These are phyloP conservation scores for Leptopilina myrica DNA, from an alignment of 2,888 invertebrate genomes.

Conservation along the genomic window DNA sequence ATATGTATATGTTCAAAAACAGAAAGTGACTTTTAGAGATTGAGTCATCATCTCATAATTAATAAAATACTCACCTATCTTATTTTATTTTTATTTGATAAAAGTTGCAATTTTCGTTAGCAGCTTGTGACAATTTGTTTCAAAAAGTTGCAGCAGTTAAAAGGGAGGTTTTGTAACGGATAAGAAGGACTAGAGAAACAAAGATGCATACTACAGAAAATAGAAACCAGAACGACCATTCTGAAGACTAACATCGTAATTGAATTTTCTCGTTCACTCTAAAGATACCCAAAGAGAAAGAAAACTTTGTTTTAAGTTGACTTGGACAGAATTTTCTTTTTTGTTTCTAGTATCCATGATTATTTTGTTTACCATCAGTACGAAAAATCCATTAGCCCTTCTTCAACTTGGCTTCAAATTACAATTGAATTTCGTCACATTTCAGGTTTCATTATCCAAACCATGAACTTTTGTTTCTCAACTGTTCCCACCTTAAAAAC, in stretches of 20 bases:
- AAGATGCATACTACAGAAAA: constrained; percentile 8
- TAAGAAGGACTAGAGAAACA: not conserved
- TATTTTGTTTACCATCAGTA: constrained; percentile 20
- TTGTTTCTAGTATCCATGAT: constrained; percentile 15
- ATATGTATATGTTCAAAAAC: no score
- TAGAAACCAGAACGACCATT: constrained; percentile 38
- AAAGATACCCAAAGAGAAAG: constrained; percentile 29
- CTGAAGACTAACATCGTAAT: constrained; percentile 34
- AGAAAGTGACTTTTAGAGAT: no score
- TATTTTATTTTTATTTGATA: no score
- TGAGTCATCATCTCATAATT: no score
- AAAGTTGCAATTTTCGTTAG: not conserved
- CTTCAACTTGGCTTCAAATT: not conserved
- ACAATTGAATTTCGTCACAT: constrained; percentile 16
- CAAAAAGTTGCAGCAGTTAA: constrained; percentile 5
- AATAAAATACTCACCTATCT: no score
- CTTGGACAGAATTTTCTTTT: constrained; percentile 20
- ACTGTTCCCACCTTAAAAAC: not conserved
- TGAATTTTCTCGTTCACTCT: constrained; percentile 33
- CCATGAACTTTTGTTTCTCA: not conserved
- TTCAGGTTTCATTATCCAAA: not conserved
- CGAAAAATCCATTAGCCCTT: constrained; percentile 24
- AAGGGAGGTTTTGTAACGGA: not conserved
- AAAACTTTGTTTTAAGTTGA: constrained; percentile 29
- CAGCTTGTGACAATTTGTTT: not conserved